Percentiles rank a stretch among this genome's conserved stretches.
These are phyloP conservation scores for Temnopleurus reevesii DNA, from an alignment of 53 echinoderm and acorn worm species.

Conservation along the genomic window DNA sequence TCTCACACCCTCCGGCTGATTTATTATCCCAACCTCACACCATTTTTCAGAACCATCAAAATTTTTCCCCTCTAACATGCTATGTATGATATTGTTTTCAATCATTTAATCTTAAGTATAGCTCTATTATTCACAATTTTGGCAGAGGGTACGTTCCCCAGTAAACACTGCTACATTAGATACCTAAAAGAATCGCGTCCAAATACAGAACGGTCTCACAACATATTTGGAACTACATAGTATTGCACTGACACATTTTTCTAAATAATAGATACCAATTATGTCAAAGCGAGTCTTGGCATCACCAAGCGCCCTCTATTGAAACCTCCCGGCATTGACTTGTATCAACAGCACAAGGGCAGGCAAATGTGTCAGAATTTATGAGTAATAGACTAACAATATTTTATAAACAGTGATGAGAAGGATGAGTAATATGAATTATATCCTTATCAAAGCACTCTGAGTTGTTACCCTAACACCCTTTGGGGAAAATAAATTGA, in stretches of 20 bases:
- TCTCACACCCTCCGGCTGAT: background rate
- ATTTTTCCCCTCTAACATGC: background rate
- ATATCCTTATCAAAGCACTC: conserved; percentile 12
- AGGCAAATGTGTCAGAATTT: background rate
- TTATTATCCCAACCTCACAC: conserved; percentile 6
- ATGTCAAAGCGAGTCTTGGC: too few relatives aligned
- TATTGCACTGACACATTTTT: too few relatives aligned
- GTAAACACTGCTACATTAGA: too few relatives aligned
- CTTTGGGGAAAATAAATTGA: conserved; percentile 1
- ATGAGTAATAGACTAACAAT: conserved; percentile 12
- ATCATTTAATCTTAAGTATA: too few relatives aligned
- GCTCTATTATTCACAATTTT: too few relatives aligned
- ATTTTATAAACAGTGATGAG: background rate
- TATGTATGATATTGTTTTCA: too few relatives aligned
- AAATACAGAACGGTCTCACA: too few relatives aligned
- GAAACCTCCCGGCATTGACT: background rate
- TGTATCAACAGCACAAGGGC: background rate
- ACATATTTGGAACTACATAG: too few relatives aligned
- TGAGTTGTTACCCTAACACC: background rate
- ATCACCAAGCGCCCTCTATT: background rate
- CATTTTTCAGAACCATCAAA: background rate
- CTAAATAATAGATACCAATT: too few relatives aligned
- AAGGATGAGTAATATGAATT: conserved; percentile 18
- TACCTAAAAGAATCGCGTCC: too few relatives aligned
- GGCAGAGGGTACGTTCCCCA: too few relatives aligned